Conservation (phyloP, 2,888 invertebrate species). For the Drosophila cyrtoloma region DNA sequence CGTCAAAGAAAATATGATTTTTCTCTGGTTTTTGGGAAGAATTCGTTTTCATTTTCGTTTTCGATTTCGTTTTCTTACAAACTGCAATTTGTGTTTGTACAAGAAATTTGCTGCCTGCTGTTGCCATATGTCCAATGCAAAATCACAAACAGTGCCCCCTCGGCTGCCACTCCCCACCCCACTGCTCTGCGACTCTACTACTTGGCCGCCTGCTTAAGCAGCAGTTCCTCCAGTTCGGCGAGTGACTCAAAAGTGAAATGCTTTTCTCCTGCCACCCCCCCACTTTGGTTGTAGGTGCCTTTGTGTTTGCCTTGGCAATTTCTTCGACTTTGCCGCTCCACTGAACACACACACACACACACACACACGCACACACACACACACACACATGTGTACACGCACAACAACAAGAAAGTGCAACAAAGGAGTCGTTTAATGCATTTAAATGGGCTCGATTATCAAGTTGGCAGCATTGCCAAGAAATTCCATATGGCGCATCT, state of each 20-base stretch:
- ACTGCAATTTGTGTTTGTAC: slow-evolving; percentile 66
- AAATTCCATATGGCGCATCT: slow-evolving; percentile 50
- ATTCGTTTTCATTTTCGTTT: slow-evolving; percentile 20
- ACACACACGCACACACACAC: not conserved
- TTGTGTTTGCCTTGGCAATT: slow-evolving; percentile 38
- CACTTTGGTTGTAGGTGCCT: slow-evolving; percentile 4
- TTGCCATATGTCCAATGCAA: slow-evolving; percentile 61
- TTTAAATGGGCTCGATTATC: slow-evolving; percentile 74
- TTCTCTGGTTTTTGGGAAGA: not conserved
- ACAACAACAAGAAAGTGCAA: slow-evolving; percentile 8
- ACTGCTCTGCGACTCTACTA: not conserved
- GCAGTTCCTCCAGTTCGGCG: slow-evolving; percentile 1
- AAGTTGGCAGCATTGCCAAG: slow-evolving; percentile 47
- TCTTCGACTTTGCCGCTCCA: slow-evolving; percentile 32
- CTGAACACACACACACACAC: slow-evolving; percentile 33
- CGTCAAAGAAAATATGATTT: not conserved
- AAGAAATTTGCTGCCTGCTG: slow-evolving; percentile 60
- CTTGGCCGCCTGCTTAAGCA: not conserved
- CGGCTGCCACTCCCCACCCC: not conserved
- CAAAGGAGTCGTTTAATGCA: slow-evolving; percentile 61
- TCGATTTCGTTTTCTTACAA: slow-evolving; percentile 46
- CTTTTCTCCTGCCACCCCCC: not conserved
- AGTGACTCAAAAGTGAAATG: slow-evolving; percentile 56
- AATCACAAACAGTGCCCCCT: slow-evolving; percentile 11
- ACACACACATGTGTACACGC: not conserved